Evolutionary conservation across 1,140 invertebrate species (phyloP), one percentile per base, ranked within the genome.

Genomic region (Drosophila lacteicornis): DNA sequence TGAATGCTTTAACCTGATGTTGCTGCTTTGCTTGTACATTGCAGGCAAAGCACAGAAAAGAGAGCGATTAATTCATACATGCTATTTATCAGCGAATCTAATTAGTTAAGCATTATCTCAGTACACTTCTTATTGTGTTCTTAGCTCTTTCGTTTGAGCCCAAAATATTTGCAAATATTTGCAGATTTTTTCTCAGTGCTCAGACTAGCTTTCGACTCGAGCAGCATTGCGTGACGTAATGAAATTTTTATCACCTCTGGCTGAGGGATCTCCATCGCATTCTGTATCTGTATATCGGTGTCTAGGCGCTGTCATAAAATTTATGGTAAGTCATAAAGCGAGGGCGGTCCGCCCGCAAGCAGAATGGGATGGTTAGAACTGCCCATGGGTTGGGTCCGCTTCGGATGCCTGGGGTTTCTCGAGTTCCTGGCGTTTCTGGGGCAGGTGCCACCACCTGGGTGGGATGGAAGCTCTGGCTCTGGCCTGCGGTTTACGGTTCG

Each of bases 221-320:
- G 42, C 58, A 70, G 60, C 82, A 69, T 78, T 80, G 85, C 85
- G 85, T 90, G 85, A 90, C 79, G 75, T 85, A 88, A 88, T 88
- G 78, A 88, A 88, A 88, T 90, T 90, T 88, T 88, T 88, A 90
- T 88, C 85, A 85, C 81, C 85, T 70, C 46, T 63, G 50, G 75
- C 46, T 67, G 80, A 66, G 67, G 73, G 57, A 82, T 82, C 51
- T 68, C 22, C 45, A 55, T 73, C 67, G 51, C 68, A 22, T 61
- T 61, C 46, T 6, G 58, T 68, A 67, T 55, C 66, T 51, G 55
- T 58, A 38, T 78, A 66, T 78, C 63, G 75, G 61, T 69, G 80
- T 90, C 84, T 90, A 88, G 85, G 85, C 78, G 68, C 61, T 85
- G 85, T 87, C 82, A 90, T 90, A 79, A 88, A 90, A 90, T 88